Percentiles rank a stretch among this genome's conserved stretches.
These are phyloP conservation scores for Pedetes capensis DNA, from an alignment of 2,113 vertebrate genomes.

Conservation along the genomic window DNA sequence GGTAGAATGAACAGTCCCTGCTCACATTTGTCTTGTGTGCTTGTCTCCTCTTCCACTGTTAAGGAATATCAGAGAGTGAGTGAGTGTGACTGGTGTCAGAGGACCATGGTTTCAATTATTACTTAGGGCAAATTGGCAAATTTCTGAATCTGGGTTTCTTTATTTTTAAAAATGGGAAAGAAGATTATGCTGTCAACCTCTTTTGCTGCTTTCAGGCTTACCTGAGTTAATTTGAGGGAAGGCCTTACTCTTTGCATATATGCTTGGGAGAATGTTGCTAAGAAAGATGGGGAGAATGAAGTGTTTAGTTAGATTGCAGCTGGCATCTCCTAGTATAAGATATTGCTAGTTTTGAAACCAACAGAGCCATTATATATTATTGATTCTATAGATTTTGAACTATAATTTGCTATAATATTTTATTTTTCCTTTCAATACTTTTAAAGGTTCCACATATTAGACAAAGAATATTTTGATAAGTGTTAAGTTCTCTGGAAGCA, in stretches of 20 bases:
- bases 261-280: background rate
- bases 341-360: background rate
- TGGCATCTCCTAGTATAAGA: background rate
- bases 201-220: background rate
- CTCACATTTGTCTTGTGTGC: background rate
- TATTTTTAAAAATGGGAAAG: background rate
- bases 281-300: background rate
- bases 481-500: constrained; percentile 48
- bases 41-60: background rate
- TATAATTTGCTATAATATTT: constrained; percentile 47
- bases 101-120: background rate
- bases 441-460: constrained; percentile 45
- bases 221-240: background rate
- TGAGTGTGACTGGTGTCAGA: background rate
- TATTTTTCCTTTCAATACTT: constrained; percentile 61
- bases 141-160: background rate
- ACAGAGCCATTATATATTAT: background rate
- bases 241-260: background rate
- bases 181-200: background rate
- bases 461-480: background rate
- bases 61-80: background rate
- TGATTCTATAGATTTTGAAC: background rate
- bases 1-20: background rate
- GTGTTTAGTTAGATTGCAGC: background rate
- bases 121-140: background rate